These are phyloP conservation scores for Kobus ellipsiprymnus DNA, from an alignment of 2,113 vertebrate species.

Conservation along the genomic window DNA sequence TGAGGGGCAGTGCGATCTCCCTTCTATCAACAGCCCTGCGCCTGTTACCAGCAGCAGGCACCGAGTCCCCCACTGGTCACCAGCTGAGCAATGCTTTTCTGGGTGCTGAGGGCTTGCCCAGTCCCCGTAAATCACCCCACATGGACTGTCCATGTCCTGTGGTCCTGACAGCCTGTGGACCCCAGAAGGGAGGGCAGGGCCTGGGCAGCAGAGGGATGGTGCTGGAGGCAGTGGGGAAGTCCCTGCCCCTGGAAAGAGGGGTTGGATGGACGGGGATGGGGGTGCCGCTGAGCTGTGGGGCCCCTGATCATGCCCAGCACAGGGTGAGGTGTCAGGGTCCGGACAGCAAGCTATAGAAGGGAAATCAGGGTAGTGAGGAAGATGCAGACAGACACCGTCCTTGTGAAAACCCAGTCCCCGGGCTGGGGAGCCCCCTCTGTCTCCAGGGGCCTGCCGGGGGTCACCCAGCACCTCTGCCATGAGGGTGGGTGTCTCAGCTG, in stretches of 20 bases:
- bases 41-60: background rate
- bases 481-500: background rate
- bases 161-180: background rate
- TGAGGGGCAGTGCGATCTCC: background rate
- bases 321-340: rapidly evolving
- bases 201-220: background rate
- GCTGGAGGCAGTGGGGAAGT: background rate
- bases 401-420: background rate
- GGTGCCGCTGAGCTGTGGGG: background rate
- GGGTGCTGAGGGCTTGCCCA: background rate
- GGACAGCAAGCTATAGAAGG: background rate
- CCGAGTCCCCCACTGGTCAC: rapidly evolving
- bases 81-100: background rate
- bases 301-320: background rate
- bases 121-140: rapidly evolving
- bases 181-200: background rate
- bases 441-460: rapidly evolving
- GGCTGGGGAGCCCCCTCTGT: background rate
- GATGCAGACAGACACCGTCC: background rate
- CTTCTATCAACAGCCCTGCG: background rate
- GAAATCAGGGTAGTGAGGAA: too few species aligned
- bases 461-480: background rate
- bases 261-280: rapidly evolving
- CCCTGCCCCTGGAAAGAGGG: background rate
- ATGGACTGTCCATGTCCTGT: background rate